A percentile compares a stretch with the other conserved stretches of the same genome.
These are phyloP conservation scores for Archocentrus centrarchus DNA, from an alignment of 2,113 vertebrate genomes.

Conservation along the genomic window DNA sequence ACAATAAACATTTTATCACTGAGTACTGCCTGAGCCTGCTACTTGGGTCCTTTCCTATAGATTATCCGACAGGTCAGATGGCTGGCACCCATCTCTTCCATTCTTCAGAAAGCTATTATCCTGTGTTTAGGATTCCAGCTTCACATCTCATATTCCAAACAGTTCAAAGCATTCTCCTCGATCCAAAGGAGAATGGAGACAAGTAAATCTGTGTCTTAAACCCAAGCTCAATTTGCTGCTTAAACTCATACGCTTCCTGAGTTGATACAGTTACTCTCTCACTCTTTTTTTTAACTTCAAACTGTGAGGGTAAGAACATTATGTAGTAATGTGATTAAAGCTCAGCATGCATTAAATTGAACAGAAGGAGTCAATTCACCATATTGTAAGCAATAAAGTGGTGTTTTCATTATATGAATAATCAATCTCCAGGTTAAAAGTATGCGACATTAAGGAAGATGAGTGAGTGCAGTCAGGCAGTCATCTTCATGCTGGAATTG, in stretches of 20 bases:
- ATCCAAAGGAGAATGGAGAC: no score
- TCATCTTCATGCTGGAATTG: no score
- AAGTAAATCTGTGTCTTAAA: neutral
- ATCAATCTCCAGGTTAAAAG: no score
- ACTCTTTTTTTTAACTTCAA: neutral
- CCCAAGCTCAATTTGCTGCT: neutral
- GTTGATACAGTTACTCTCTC: neutral
- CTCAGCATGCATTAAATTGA: neutral
- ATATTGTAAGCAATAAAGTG: neutral
- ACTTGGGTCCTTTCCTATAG: neutral
- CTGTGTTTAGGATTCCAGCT: slow-evolving; percentile 76
- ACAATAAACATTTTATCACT: no score
- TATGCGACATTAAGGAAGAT: no score
- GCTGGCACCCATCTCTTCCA: slow-evolving; percentile 58
- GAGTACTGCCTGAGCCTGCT: no score
- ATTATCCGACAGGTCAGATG: slow-evolving; percentile 20
- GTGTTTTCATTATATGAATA: no score
- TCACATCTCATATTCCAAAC: slow-evolving; percentile 36
- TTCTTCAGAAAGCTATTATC: slow-evolving; percentile 74
- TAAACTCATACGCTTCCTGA: neutral
- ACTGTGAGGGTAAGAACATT: neutral
- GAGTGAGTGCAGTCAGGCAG: no score
- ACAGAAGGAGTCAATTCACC: neutral
- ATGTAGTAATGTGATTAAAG: neutral
- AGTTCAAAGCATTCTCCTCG: slow-evolving; percentile 17